These are phyloP conservation scores for Lamprotornis superbus DNA, from an alignment of 2,113 vertebrate species.

Conservation along the genomic window DNA sequence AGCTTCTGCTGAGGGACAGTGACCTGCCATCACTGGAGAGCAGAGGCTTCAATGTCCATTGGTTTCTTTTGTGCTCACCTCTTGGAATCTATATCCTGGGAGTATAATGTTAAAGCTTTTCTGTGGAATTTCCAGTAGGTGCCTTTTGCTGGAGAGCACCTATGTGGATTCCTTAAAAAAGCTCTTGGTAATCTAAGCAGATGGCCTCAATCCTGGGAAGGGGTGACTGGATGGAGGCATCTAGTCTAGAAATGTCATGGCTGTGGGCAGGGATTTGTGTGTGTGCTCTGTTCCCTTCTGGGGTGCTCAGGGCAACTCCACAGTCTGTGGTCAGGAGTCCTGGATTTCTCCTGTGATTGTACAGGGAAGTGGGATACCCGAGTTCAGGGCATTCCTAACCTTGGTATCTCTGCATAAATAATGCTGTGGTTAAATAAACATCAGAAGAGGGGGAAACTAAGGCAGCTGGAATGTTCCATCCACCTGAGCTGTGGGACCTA, in stretches of 20 bases:
- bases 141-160: background rate
- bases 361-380: background rate
- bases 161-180: accelerated
- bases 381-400: accelerated
- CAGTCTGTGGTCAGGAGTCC: accelerated
- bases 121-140: background rate
- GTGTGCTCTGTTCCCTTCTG: background rate
- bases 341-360: background rate
- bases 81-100: background rate
- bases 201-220: background rate
- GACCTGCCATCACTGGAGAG: background rate
- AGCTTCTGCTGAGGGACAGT: background rate
- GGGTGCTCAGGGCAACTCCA: background rate
- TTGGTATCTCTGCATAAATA: background rate
- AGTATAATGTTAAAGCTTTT: background rate
- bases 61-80: background rate
- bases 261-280: background rate
- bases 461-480: background rate
- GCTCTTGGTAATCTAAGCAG: accelerated
- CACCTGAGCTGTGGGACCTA: accelerated
- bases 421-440: background rate
- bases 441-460: background rate
- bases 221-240: background rate
- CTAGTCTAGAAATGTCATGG: accelerated
- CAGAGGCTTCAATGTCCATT: background rate